Conservation (phyloP, 2,888 invertebrate species). For the Drosophila setosimentum region DNA sequence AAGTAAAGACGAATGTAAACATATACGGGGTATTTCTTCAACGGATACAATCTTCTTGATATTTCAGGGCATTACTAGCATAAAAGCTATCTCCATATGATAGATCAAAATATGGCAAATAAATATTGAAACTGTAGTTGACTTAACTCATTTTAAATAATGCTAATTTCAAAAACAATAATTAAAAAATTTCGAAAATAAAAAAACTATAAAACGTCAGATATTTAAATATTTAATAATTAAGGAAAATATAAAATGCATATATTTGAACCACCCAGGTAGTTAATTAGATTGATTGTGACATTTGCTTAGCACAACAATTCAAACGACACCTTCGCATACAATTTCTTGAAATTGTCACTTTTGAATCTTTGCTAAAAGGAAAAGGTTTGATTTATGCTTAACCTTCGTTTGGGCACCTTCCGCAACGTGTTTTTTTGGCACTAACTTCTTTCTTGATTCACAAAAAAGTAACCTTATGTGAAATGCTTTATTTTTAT, state of each 20-base stretch:
- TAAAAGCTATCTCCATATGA: neutral
- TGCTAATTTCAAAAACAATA: neutral
- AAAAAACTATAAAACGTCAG: neutral
- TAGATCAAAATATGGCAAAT: neutral
- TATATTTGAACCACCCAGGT: no score
- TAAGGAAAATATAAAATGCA: no score
- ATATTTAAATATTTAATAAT: neutral
- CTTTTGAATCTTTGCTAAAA: neutral
- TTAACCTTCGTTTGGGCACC: neutral
- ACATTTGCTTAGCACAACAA: no score
- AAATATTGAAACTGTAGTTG: neutral
- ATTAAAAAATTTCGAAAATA: no score
- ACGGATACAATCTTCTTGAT: neutral
- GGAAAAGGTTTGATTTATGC: no score
- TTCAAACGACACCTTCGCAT: neutral
- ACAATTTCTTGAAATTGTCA: neutral
- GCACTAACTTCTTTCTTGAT: no score
- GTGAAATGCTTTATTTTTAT: no score
- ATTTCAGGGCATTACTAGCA: neutral
- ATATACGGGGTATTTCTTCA: neutral
- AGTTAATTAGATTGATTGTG: no score
- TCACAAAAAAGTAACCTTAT: no score
- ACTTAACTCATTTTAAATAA: neutral
- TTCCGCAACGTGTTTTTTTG: no score
- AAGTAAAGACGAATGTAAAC: neutral